phyloP scores from a whole-genome alignment of 1,140 invertebrate genomes.

The Drosophila yakuba region DNA sequence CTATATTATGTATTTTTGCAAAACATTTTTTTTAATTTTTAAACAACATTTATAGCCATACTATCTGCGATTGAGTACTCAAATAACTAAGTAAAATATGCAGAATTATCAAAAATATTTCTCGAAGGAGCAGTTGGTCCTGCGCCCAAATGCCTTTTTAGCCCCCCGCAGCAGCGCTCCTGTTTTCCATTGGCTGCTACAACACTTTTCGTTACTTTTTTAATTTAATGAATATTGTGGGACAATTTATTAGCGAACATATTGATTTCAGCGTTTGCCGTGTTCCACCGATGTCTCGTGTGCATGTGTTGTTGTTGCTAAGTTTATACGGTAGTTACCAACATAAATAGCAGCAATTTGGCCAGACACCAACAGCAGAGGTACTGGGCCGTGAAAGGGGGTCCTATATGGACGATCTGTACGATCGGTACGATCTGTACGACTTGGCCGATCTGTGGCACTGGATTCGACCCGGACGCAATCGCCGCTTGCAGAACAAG shows the following conservation, averaged over 20 bases:
- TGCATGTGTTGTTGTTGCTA: conserved; percentile 62
- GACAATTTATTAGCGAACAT: conserved; percentile 83
- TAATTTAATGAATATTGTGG: conserved; percentile 84
- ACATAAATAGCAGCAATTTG: conserved; percentile 85
- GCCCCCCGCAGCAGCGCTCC: conserved; percentile 31
- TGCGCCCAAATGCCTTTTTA: neutral
- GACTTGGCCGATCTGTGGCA: conserved; percentile 32
- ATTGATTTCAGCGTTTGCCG: conserved; percentile 84
- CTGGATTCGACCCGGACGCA: conserved; percentile 36
- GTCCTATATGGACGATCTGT: neutral
- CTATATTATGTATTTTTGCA: too few species aligned
- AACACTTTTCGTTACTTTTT: conserved; percentile 68
- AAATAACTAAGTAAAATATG: too few species aligned
- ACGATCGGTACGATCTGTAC: conserved; percentile 6
- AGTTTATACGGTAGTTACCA: conserved; percentile 84
- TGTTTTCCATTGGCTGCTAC: conserved; percentile 35
- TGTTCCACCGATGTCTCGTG: conserved; percentile 54
- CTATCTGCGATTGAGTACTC: too few species aligned
- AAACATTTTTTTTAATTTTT: too few species aligned
- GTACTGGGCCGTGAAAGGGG: neutral
- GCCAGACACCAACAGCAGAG: conserved; percentile 77
- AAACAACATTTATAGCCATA: too few species aligned
- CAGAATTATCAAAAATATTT: neutral
- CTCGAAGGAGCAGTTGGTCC: neutral
- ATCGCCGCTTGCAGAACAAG: conserved; percentile 68